Base-by-base conservation (phyloP, 2,888 invertebrate species). In the Eilema depressum region DNA sequence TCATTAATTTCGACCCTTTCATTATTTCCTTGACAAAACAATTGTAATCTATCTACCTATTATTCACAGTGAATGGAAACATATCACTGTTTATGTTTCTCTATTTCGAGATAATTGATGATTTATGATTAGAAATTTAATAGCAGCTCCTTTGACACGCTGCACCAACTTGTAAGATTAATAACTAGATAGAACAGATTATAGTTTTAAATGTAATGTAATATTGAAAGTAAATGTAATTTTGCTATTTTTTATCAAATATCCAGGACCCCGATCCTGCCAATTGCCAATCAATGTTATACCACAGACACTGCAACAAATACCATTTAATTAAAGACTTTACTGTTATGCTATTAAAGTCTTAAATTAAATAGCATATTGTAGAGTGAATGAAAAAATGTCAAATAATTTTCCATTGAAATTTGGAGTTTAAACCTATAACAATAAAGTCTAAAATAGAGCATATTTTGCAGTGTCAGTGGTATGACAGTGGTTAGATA, bases 71-170 rank as follows among this genome's bases (percentile, higher is more conserved):
- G 17, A 59, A 26, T 26, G 26, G 17, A 59, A 53, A n/a, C 10
- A 53, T 53, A 53, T 53, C 53, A 26, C 59, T 59, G 59, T 66
- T 60, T 63, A n/a, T 66, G 30, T 37, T 57, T 63, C 41, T 57
- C 23, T 41, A 63, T 66, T 63, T 65, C 26, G 23, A 59, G 28
- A 41, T 61, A 30, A 41, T 56, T 53, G 47, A 47, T 60, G 63
- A 26, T 41, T 57, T 59, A 69, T 23, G 69, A 60, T 30, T 64
- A 37, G 59, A 59, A 60, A 59, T 59, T 69, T 64, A 65, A 20
- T 20, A 53, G 53, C 10, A 2, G 25, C 26, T 53, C 60, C 64
- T 47, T 60, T 47, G 64, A 64, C 60, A 26, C 28, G 20, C 5
- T 59, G 28, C 59, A 8, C 14, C 28, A 26, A 59, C 17, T 59